These are phyloP conservation scores for Lophius americanus DNA, from an alignment of 2,797 vertebrate species.

Conservation along the genomic window DNA sequence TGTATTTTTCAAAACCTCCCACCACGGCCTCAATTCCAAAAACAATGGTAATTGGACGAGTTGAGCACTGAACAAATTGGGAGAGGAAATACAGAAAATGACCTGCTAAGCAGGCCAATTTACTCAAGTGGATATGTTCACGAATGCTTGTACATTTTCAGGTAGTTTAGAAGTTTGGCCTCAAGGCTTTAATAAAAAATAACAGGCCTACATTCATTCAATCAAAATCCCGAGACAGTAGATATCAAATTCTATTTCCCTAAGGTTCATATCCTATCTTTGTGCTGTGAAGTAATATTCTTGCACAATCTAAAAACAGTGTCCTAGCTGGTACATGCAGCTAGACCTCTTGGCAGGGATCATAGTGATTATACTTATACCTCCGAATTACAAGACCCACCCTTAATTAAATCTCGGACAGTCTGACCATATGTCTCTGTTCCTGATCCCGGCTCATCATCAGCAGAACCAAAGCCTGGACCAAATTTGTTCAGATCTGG, in stretches of 20 bases:
- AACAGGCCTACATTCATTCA: background rate
- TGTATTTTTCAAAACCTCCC: background rate
- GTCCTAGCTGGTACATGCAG: background rate
- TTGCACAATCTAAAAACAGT: background rate
- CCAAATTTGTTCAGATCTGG: no score
- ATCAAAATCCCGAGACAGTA: background rate
- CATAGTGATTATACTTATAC: background rate
- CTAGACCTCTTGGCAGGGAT: slow-evolving; percentile 1
- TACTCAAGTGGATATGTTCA: no score
- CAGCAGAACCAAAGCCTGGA: no score
- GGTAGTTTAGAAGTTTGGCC: background rate
- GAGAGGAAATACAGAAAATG: background rate
- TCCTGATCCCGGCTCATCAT: no score
- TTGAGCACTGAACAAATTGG: background rate
- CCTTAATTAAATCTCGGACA: no score
- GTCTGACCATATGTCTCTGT: no score
- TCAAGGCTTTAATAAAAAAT: slow-evolving; percentile 3
- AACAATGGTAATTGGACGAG: background rate
- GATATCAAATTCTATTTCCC: background rate
- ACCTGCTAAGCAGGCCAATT: background rate
- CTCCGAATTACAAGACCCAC: background rate
- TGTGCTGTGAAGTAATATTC: background rate
- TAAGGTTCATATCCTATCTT: background rate
- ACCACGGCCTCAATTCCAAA: no score
- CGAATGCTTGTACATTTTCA: no score